Percentiles rank a stretch among this genome's conserved stretches.
phyloP scores from a whole-genome alignment of 2,888 invertebrate genomes.

The Drosophila subquinaria region DNA sequence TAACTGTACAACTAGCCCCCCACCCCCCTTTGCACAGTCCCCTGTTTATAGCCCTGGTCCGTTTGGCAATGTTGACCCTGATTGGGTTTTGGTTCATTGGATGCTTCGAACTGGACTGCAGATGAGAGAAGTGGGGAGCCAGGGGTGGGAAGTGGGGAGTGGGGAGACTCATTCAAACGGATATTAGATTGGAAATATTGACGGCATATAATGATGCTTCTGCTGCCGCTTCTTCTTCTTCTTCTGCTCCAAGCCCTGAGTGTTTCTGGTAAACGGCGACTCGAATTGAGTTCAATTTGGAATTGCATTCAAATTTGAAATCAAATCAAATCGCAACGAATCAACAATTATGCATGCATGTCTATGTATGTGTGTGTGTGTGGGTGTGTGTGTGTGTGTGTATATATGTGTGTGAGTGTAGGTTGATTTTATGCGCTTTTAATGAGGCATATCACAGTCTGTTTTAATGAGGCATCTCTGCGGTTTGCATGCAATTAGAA shows the following conservation, averaged over 20 bases:
- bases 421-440: constrained; percentile 36
- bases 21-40: not conserved
- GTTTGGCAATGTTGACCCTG: constrained; percentile 57
- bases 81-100: constrained; percentile 66
- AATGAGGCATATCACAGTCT: constrained; percentile 71
- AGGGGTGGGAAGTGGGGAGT: not conserved
- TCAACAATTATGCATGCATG: constrained; percentile 60
- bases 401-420: constrained; percentile 6
- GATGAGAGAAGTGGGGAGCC: not conserved
- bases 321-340: constrained; percentile 50
- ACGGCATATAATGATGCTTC: constrained; percentile 65
- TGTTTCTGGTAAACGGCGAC: constrained; percentile 50
- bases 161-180: constrained; percentile 32
- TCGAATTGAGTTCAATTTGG: constrained; percentile 45
- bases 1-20: constrained; percentile 23
- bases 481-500: constrained; percentile 58
- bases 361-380: not conserved
- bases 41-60: constrained; percentile 3
- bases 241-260: constrained; percentile 21
- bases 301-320: constrained; percentile 53
- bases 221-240: not conserved
- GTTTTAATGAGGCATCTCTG: constrained; percentile 67
- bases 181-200: constrained; percentile 79
- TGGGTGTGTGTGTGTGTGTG: constrained; percentile 5
- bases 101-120: constrained; percentile 16